phyloP scores from a whole-genome alignment of 2,888 invertebrate species.

The Plusia festucae region DNA sequence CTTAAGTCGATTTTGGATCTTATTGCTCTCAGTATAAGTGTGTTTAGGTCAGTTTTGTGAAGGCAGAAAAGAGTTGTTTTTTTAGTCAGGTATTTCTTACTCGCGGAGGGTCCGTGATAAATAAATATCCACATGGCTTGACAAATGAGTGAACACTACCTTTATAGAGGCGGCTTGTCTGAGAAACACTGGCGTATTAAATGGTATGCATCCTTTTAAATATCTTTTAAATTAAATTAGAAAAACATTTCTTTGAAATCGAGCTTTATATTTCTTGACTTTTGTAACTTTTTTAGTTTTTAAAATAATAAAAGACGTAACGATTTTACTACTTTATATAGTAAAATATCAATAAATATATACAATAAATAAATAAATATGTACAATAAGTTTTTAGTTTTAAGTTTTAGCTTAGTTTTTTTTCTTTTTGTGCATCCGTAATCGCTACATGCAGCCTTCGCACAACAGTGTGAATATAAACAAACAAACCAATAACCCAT shows the following conservation, averaged over 20 bases:
- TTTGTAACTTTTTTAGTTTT: neutral
- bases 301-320: neutral
- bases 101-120: slow-evolving; percentile 86
- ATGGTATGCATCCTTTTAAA: slow-evolving; percentile 57
- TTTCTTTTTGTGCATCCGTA: neutral
- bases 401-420: neutral
- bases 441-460: neutral
- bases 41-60: slow-evolving; percentile 11
- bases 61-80: slow-evolving; percentile 36
- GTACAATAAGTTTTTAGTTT: neutral
- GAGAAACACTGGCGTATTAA: slow-evolving; percentile 59
- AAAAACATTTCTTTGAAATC: slow-evolving; percentile 54
- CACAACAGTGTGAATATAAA: slow-evolving; percentile 23
- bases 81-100: slow-evolving; percentile 76
- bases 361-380: too few relatives aligned
- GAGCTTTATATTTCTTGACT: slow-evolving; percentile 29
- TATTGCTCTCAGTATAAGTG: slow-evolving; percentile 46
- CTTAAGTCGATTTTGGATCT: slow-evolving; percentile 49
- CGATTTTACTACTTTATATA: too few relatives aligned
- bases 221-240: slow-evolving; percentile 53
- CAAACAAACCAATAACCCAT: slow-evolving; percentile 28
- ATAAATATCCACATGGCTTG: slow-evolving; percentile 85
- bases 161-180: slow-evolving; percentile 79
- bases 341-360: too few relatives aligned
- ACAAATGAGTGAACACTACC: slow-evolving; percentile 86